Percentiles rank a stretch among this genome's conserved stretches.
Conservation (phyloP, 2,113 vertebrate genomes). For the Oryzias melastigma region DNA sequence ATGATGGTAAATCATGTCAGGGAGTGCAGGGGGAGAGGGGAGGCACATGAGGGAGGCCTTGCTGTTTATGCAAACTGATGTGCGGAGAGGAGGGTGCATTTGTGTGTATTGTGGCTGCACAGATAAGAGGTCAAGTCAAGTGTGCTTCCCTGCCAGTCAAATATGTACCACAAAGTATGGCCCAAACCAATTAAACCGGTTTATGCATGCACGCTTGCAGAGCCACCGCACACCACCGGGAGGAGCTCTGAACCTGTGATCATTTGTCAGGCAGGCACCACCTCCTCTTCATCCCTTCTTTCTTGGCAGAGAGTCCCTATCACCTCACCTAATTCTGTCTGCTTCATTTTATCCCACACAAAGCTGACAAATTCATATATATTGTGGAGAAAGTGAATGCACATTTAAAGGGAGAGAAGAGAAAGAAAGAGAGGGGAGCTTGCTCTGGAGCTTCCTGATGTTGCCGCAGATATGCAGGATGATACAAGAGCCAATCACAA, state of each 20-base stretch:
- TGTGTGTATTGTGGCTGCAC: conserved; percentile 5
- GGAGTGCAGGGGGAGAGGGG: not conserved
- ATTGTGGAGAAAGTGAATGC: conserved; percentile 44
- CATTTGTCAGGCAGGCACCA: not conserved
- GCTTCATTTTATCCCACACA: conserved; percentile 67
- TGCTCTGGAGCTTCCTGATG: conserved; percentile 39
- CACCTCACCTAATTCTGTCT: conserved; percentile 69
- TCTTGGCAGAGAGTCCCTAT: conserved; percentile 48
- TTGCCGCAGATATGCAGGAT: conserved; percentile 28
- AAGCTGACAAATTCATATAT: conserved; percentile 59
- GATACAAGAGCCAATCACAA: conserved; percentile 24
- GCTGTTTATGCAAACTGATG: conserved; percentile 19
- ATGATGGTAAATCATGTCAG: conserved; percentile 39
- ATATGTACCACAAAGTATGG: conserved; percentile 28
- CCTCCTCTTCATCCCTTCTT: conserved; percentile 1
- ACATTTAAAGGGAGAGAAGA: conserved; percentile 10
- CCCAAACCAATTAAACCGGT: conserved; percentile 3
- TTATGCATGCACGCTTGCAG: conserved; percentile 5
- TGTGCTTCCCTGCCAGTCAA: conserved; percentile 46
- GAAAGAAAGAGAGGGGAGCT: conserved; percentile 3
- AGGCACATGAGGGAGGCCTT: not conserved
- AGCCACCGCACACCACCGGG: conserved; percentile 39
- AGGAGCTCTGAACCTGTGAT: conserved; percentile 61
- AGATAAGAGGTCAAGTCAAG: conserved; percentile 43
- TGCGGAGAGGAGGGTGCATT: not conserved